Evolutionary conservation across 2,888 invertebrate species (phyloP).

Genomic region (Adelphocoris suturalis): DNA sequence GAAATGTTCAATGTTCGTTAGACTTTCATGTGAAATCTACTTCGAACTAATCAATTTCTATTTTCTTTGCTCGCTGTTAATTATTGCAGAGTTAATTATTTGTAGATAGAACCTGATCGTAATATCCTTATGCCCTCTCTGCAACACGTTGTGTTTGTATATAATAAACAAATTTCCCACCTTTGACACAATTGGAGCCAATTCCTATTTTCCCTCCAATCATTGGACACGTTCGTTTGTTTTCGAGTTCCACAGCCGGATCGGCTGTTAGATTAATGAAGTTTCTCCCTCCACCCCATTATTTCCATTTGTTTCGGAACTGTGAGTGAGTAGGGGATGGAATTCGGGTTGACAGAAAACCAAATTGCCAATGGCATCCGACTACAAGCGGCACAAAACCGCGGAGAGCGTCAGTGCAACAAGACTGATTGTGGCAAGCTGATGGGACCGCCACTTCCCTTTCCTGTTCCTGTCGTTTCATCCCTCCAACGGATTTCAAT

Average conservation of each 20-base stretch:
- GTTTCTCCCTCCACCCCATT: background rate
- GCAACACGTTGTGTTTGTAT: no score
- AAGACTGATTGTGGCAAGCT: constrained; percentile 55
- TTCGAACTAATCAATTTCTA: no score
- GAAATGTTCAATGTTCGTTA: no score
- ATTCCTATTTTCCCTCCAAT: background rate
- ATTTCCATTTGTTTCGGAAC: background rate
- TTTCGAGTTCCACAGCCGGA: background rate
- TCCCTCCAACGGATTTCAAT: constrained; percentile 28
- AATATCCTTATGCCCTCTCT: no score
- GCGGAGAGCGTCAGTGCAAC: constrained; percentile 35
- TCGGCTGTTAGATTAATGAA: background rate
- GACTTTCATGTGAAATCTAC: no score
- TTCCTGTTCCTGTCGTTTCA: background rate
- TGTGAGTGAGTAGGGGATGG: background rate
- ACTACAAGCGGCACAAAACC: background rate
- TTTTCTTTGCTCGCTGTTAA: no score
- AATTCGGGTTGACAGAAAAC: constrained; percentile 45
- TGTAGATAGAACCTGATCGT: no score
- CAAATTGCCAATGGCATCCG: constrained; percentile 43
- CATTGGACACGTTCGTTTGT: background rate
- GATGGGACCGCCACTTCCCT: background rate
- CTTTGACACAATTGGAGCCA: background rate
- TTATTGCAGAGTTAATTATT: no score
- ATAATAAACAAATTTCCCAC: no score